These are phyloP conservation scores for Rhinella marina DNA, from an alignment of 2,797 vertebrate species.

Conservation along the genomic window DNA sequence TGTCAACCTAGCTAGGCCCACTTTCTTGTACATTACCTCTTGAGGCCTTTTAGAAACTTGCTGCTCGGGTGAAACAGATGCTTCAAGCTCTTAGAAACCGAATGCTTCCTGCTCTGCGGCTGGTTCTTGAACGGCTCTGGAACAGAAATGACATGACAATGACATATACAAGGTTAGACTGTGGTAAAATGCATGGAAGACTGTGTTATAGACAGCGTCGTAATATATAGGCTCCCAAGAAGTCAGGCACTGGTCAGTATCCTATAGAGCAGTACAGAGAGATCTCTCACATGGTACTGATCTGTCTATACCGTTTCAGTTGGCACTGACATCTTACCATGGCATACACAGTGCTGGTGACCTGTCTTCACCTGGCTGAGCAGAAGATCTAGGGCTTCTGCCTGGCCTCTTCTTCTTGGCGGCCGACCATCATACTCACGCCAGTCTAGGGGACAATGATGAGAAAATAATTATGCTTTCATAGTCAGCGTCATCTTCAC, in stretches of 20 bases:
- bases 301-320: not conserved
- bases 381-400: slow-evolving; percentile 84
- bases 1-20: not conserved
- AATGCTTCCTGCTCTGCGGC: slow-evolving; percentile 86
- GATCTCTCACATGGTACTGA: not conserved
- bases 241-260: not conserved
- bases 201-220: too few relatives aligned
- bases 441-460: slow-evolving; percentile 78
- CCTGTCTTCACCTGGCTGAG: slow-evolving; percentile 85
- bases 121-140: slow-evolving; percentile 87
- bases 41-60: slow-evolving; percentile 90
- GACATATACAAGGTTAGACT: not conserved
- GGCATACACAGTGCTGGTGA: slow-evolving; percentile 86
- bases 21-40: slow-evolving; percentile 75
- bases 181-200: not conserved
- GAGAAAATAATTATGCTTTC: not conserved
- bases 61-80: slow-evolving; percentile 89
- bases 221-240: too few relatives aligned
- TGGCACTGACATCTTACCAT: slow-evolving; percentile 75
- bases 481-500: not conserved
- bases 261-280: not conserved
- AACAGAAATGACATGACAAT: slow-evolving; percentile 50
- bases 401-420: slow-evolving; percentile 80
- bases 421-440: slow-evolving; percentile 80
- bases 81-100: slow-evolving; percentile 90